Conservation (phyloP, 2,113 vertebrate genomes). For the Thalassarche chlororhynchos region DNA sequence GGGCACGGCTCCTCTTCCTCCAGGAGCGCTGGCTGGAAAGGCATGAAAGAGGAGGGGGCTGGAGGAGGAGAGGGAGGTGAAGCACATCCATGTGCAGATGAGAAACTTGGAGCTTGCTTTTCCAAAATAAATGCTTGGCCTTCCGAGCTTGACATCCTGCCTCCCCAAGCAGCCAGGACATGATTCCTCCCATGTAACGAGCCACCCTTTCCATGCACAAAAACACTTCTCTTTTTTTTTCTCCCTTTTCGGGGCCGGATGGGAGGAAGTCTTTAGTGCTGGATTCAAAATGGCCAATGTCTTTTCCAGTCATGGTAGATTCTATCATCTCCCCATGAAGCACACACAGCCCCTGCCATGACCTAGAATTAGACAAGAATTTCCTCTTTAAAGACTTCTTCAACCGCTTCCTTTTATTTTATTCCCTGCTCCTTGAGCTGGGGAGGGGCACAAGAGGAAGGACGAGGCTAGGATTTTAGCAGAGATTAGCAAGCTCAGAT, state of each 20-base stretch:
- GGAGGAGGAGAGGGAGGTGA: neutral
- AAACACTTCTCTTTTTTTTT: neutral
- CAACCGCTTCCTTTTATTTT: neutral
- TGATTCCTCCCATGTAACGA: neutral
- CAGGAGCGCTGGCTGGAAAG: neutral
- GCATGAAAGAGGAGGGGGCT: neutral
- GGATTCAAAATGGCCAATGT: neutral
- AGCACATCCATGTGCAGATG: neutral
- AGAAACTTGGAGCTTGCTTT: neutral
- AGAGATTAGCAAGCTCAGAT: neutral
- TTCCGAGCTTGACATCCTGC: neutral
- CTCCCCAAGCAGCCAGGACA: neutral
- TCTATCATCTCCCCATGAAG: neutral
- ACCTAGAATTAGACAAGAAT: neutral
- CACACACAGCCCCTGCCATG: neutral
- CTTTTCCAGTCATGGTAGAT: conserved; percentile 24
- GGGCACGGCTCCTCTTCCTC: neutral
- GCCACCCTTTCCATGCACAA: neutral
- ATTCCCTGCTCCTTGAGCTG: neutral
- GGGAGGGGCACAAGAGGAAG: neutral
- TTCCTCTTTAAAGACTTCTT: neutral
- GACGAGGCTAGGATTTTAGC: neutral
- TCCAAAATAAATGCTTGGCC: neutral
- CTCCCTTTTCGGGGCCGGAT: neutral
- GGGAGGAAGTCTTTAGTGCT: neutral